Conservation (phyloP, 2,888 invertebrate genomes). For the Sinhomidia bicolor region DNA sequence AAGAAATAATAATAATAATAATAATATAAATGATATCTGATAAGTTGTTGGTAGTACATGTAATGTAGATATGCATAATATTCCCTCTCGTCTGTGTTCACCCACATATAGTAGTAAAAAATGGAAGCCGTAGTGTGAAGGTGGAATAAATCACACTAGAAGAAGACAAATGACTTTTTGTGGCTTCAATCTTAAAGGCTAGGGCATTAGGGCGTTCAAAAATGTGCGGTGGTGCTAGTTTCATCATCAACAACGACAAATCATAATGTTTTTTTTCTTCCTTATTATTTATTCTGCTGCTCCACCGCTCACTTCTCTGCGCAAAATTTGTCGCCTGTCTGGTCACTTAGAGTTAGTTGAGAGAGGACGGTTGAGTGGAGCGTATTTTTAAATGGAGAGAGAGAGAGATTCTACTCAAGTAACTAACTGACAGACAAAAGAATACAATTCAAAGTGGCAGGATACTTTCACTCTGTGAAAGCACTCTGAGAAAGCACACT, state of each 20-base stretch:
- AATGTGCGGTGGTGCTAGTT: conserved; percentile 24
- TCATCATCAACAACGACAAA: conserved; percentile 32
- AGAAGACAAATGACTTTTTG: conserved; percentile 79
- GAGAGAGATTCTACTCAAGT: not conserved
- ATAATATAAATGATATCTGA: not conserved
- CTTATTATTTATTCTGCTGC: conserved; percentile 8
- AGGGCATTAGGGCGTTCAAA: conserved; percentile 60
- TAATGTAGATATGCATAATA: not conserved
- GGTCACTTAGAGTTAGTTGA: not conserved
- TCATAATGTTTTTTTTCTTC: not conserved
- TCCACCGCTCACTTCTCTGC: not conserved
- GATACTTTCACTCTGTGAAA: not conserved
- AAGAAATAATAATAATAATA: not conserved
- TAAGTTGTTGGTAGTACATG: not conserved
- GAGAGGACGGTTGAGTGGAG: not conserved
- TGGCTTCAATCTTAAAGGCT: conserved; percentile 73
- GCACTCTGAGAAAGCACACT: too few species aligned
- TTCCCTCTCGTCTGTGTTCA: not conserved
- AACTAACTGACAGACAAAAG: conserved; percentile 7
- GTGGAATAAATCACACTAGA: conserved; percentile 77
- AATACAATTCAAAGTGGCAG: not conserved
- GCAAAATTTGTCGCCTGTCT: not conserved
- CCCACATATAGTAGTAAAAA: not conserved
- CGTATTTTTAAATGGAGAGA: not conserved
- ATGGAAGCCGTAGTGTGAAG: conserved; percentile 39